Evolutionary conservation across 2,888 invertebrate genomes (phyloP).

Genomic region (Drosophila peninsularis): DNA sequence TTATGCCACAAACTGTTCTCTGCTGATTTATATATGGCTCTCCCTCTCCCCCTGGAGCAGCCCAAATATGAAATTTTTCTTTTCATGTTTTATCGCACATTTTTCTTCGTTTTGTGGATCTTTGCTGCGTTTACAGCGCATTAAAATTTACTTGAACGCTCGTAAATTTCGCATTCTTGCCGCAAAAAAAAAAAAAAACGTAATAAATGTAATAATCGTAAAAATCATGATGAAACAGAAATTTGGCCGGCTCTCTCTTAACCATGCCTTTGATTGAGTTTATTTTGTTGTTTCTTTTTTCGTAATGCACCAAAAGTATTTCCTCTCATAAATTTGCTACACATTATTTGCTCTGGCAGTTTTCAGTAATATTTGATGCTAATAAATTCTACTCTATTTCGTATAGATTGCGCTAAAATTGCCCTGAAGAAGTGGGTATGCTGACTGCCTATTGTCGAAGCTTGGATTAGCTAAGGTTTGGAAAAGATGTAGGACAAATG

Average conservation of each 20-base stretch:
- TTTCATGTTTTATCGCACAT: constrained; percentile 72
- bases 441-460: neutral
- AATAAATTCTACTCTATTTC: constrained; percentile 2
- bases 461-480: too few relatives aligned
- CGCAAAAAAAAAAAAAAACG: constrained; percentile 19
- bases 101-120: constrained; percentile 63
- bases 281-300: neutral
- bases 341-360: constrained; percentile 9
- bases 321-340: constrained; percentile 24
- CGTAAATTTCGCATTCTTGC: constrained; percentile 64
- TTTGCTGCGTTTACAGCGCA: constrained; percentile 62
- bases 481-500: too few relatives aligned
- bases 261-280: constrained; percentile 33
- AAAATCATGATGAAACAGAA: constrained; percentile 61
- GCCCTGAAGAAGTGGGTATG: neutral
- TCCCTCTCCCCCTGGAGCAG: constrained; percentile 8
- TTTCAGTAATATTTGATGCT: constrained; percentile 10
- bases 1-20: constrained; percentile 58
- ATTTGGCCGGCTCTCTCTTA: constrained; percentile 24
- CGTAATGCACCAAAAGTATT: constrained; percentile 32
- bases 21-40: constrained; percentile 66
- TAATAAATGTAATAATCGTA: constrained; percentile 66
- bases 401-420: too few relatives aligned
- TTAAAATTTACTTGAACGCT: constrained; percentile 70
- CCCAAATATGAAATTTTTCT: constrained; percentile 55